Percentiles rank a stretch among this genome's conserved stretches.
These are phyloP conservation scores for Turdus rufiventris DNA, from an alignment of 2,113 vertebrate genomes.

Conservation along the genomic window DNA sequence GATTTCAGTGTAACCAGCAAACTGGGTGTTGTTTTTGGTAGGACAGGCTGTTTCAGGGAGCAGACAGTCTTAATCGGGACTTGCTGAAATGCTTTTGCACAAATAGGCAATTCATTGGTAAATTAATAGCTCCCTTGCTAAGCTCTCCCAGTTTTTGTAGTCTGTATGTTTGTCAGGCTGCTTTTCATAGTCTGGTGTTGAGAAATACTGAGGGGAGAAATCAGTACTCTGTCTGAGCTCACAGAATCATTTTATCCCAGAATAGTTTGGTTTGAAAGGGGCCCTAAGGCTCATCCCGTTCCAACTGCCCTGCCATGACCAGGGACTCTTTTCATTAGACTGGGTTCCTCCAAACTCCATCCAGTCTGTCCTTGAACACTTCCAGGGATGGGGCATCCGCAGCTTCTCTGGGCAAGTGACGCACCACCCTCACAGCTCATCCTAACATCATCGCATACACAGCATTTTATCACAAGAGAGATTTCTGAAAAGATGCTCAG, in stretches of 20 bases:
- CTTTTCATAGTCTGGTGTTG: not conserved
- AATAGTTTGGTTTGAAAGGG: not conserved
- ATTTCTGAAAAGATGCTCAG: not conserved
- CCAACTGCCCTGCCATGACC: not conserved
- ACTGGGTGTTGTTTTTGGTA: not conserved
- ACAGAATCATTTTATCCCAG: not conserved
- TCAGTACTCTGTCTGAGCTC: not conserved
- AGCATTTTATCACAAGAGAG: not conserved
- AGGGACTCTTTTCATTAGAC: not conserved
- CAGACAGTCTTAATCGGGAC: not conserved
- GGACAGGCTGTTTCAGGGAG: not conserved
- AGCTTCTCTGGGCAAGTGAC: not conserved
- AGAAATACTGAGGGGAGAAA: not conserved
- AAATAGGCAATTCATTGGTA: not conserved
- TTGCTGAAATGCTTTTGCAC: not conserved
- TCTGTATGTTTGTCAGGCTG: not conserved
- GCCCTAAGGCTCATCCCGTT: not conserved
- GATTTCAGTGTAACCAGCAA: not conserved
- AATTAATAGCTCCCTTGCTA: not conserved
- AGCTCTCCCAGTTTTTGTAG: not conserved
- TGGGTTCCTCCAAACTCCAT: not conserved
- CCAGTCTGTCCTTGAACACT: not conserved
- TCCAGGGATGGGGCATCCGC: not conserved
- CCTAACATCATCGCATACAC: not conserved
- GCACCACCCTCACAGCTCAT: not conserved